A percentile compares a stretch with the other conserved stretches of the same genome.
These are phyloP conservation scores for Gallinago solitaria DNA, from an alignment of 2,797 vertebrate species.

Conservation along the genomic window DNA sequence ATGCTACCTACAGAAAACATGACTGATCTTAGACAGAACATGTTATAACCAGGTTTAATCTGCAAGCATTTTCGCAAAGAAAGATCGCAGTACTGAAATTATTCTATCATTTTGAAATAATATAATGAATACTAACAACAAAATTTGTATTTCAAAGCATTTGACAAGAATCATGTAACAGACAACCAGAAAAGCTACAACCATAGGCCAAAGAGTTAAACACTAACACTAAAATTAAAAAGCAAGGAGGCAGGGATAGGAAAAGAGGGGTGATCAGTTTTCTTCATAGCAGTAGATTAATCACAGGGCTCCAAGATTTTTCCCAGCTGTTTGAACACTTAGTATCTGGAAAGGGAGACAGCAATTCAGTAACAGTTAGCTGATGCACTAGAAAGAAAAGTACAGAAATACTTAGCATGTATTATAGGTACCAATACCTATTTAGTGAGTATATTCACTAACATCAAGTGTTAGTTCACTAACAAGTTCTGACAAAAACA, in stretches of 20 bases:
- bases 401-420: not conserved
- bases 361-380: not conserved
- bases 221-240: not conserved
- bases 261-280: not conserved
- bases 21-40: not conserved
- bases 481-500: not conserved
- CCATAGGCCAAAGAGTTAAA: not conserved
- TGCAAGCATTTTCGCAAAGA: not conserved
- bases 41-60: not conserved
- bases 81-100: not conserved
- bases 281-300: not conserved
- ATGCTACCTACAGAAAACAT: not conserved
- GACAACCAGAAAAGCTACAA: not conserved
- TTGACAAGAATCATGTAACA: not conserved
- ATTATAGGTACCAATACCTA: fast-evolving
- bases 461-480: not conserved
- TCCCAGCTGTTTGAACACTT: not conserved
- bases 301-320: not conserved
- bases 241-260: not conserved
- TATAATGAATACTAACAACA: not conserved
- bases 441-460: not conserved
- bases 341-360: not conserved
- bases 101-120: not conserved
- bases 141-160: not conserved
- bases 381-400: not conserved